Evolutionary conservation across 2,888 invertebrate species (phyloP).

Genomic region (Drosophila prostipennis): DNA sequence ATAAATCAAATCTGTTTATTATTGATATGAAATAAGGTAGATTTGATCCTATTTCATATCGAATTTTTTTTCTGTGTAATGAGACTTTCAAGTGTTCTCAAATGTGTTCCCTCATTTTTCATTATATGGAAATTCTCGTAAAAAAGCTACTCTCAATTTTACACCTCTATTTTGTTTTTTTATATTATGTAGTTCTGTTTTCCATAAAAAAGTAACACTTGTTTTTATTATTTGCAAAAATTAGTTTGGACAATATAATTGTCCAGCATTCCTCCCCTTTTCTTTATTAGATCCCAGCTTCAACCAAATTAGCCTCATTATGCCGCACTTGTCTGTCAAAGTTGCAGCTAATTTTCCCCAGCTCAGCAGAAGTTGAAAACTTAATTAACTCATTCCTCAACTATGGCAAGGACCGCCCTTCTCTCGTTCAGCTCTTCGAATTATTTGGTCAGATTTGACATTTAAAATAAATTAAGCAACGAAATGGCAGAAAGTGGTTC

Average conservation of each 20-base stretch:
- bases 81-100: background rate
- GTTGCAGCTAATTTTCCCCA: constrained; percentile 31
- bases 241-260: constrained; percentile 6
- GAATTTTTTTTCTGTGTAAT: too few relatives aligned
- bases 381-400: constrained; percentile 31
- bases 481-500: constrained; percentile 15
- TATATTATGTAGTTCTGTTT: too few relatives aligned
- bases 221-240: background rate
- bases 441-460: constrained; percentile 15
- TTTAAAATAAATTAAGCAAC: constrained; percentile 8
- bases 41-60: too few relatives aligned
- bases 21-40: too few relatives aligned
- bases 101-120: background rate
- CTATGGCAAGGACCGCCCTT: constrained; percentile 1
- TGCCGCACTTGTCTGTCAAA: constrained; percentile 28
- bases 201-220: background rate
- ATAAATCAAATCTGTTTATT: too few relatives aligned
- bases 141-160: background rate
- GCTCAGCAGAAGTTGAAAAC: constrained; percentile 20
- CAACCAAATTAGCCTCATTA: constrained; percentile 19
- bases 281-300: constrained; percentile 9
- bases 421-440: constrained; percentile 7
- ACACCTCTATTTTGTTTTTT: too few relatives aligned
- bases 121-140: background rate
- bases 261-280: background rate